Conservation (phyloP, 2,797 vertebrate genomes). For the Triplophysa bombifrons region DNA sequence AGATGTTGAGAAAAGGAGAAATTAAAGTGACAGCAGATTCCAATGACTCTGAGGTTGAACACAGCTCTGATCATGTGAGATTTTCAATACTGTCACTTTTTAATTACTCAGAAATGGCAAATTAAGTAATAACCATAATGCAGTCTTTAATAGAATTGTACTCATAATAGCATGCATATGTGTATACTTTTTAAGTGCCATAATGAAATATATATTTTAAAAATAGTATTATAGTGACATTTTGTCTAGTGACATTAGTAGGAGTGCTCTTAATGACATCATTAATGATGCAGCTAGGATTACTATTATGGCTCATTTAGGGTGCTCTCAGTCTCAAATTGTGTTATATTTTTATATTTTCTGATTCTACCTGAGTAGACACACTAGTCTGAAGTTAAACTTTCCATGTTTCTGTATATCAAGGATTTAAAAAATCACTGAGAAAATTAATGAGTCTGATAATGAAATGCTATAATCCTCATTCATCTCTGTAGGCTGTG, state of each 20-base stretch:
- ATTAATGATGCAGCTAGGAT: too few relatives aligned
- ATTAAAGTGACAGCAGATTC: constrained; percentile 72
- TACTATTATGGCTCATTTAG: too few relatives aligned
- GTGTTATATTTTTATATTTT: too few relatives aligned
- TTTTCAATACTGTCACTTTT: background rate
- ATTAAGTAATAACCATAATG: background rate
- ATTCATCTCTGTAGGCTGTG: constrained; percentile 64
- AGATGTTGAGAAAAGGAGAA: constrained; percentile 79
- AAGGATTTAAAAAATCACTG: constrained; percentile 64
- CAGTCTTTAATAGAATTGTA: background rate
- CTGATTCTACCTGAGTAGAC: too few relatives aligned
- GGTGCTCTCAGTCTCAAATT: too few relatives aligned
- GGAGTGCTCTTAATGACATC: too few relatives aligned
- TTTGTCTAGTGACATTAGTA: too few relatives aligned
- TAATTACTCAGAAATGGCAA: background rate
- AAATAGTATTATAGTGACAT: too few relatives aligned
- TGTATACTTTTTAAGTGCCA: too few relatives aligned
- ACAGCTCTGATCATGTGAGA: constrained; percentile 76
- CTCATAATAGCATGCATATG: too few relatives aligned
- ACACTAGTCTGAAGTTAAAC: background rate
- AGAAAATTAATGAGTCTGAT: constrained; percentile 69
- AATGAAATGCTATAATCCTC: constrained; percentile 63
- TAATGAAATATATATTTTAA: too few relatives aligned
- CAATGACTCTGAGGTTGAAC: constrained; percentile 72
- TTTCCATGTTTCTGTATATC: background rate